These are phyloP conservation scores for Adela reaumurella DNA, from an alignment of 2,888 invertebrate genomes.

Conservation along the genomic window DNA sequence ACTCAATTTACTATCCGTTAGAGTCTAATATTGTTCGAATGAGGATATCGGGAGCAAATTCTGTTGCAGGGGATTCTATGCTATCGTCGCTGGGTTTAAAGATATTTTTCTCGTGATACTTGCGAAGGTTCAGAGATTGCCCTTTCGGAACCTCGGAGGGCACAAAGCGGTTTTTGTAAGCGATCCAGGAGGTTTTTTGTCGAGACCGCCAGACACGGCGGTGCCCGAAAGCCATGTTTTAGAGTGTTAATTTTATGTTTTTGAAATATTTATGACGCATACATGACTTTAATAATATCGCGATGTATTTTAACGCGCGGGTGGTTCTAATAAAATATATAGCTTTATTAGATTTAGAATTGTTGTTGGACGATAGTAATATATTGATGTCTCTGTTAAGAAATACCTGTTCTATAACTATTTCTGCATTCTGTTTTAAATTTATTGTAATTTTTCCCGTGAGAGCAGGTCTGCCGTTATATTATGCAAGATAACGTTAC, in stretches of 20 bases:
- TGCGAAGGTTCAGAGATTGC: background rate
- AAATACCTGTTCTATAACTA: too few species aligned
- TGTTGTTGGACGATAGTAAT: conserved; percentile 8
- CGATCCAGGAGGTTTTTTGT: conserved; percentile 44
- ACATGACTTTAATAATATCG: conserved; percentile 45
- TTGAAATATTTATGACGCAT: conserved; percentile 56
- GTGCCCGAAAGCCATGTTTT: conserved; percentile 52
- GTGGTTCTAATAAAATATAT: conserved; percentile 45
- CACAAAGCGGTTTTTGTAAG: conserved; percentile 32
- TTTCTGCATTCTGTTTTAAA: too few species aligned
- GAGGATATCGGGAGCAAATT: too few species aligned
- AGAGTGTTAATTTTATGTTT: conserved; percentile 56
- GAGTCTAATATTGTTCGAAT: too few species aligned
- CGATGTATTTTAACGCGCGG: conserved; percentile 42
- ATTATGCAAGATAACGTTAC: too few species aligned
- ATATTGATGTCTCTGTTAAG: too few species aligned
- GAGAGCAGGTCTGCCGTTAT: too few species aligned
- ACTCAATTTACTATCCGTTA: too few species aligned
- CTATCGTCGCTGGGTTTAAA: too few species aligned
- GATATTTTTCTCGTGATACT: too few species aligned
- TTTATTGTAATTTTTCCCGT: too few species aligned
- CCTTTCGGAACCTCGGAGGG: background rate
- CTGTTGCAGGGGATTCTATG: too few species aligned
- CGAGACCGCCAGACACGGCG: conserved; percentile 44
- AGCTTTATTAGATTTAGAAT: conserved; percentile 35